phyloP scores from a whole-genome alignment of 2,888 invertebrate genomes.

The Polydrusus pterygomalis region DNA sequence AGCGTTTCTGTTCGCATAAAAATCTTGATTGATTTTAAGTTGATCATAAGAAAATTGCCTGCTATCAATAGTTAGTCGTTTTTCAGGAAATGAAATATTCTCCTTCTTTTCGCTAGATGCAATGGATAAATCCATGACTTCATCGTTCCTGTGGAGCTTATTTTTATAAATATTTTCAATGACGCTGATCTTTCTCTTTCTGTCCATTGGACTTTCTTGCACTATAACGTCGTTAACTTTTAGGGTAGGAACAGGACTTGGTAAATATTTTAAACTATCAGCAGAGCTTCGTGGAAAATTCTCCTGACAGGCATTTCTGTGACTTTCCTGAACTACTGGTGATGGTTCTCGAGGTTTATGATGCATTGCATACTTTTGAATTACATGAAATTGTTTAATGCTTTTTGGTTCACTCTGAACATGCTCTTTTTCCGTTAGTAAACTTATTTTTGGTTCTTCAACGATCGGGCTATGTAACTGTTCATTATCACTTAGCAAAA shows the following conservation, averaged over 20 bases:
- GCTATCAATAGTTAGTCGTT: neutral
- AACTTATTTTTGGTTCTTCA: slow-evolving; percentile 11
- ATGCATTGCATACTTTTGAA: slow-evolving; percentile 63
- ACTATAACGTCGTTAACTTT: slow-evolving; percentile 64
- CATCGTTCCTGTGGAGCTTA: slow-evolving; percentile 66
- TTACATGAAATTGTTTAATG: slow-evolving; percentile 70
- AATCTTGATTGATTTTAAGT: slow-evolving; percentile 3
- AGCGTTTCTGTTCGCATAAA: slow-evolving; percentile 10
- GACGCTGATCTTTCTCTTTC: slow-evolving; percentile 37
- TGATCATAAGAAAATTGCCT: neutral
- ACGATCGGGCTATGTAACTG: slow-evolving; percentile 16
- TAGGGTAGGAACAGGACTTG: slow-evolving; percentile 58
- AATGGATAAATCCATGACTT: slow-evolving; percentile 69
- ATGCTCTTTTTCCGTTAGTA: slow-evolving; percentile 63
- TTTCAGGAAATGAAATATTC: slow-evolving; percentile 9
- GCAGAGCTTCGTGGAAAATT: neutral
- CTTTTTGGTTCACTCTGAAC: slow-evolving; percentile 63
- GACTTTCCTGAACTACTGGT: neutral
- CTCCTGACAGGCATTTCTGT: slow-evolving; percentile 20
- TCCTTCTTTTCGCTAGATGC: slow-evolving; percentile 48
- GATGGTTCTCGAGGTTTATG: slow-evolving; percentile 23
- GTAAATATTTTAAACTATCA: slow-evolving; percentile 17
- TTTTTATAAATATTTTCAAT: slow-evolving; percentile 51
- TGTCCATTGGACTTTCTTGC: slow-evolving; percentile 45
- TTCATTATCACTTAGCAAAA: slow-evolving; percentile 3